Conservation (phyloP, 2,888 invertebrate species). For the Agonopterix subpropinquella region DNA sequence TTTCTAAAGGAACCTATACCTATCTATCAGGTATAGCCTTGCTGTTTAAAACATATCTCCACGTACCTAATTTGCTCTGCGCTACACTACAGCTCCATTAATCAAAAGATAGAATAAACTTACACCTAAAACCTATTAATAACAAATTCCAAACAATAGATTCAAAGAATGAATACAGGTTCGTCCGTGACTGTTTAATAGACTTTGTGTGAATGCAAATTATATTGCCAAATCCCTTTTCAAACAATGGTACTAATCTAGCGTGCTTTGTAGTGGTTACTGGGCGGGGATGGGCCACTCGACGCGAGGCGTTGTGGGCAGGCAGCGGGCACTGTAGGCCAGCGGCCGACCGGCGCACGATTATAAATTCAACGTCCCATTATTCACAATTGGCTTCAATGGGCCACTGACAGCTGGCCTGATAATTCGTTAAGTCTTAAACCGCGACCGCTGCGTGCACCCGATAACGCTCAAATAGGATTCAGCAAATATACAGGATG, state of each 20-base stretch:
- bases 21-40: no score
- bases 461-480: constrained; percentile 59
- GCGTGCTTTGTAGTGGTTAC: constrained; percentile 25
- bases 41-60: no score
- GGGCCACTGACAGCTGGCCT: constrained; percentile 50
- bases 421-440: constrained; percentile 68
- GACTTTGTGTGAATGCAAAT: constrained; percentile 22
- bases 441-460: constrained; percentile 59
- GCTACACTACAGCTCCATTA: neutral
- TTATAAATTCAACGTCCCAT: constrained; percentile 53
- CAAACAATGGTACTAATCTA: constrained; percentile 37
- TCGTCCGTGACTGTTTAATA: constrained; percentile 12
- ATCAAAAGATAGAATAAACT: neutral
- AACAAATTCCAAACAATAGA: neutral
- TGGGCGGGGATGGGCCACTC: neutral
- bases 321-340: constrained; percentile 13
- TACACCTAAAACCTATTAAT: constrained; percentile 2
- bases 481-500: constrained; percentile 44
- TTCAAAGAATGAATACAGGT: constrained; percentile 3
- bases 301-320: neutral
- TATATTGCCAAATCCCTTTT: constrained; percentile 23
- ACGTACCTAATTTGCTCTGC: no score
- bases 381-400: constrained; percentile 64
- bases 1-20: no score
- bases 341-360: constrained; percentile 13